Conservation (phyloP, 2,113 vertebrate genomes). For the Centropristis striata region DNA sequence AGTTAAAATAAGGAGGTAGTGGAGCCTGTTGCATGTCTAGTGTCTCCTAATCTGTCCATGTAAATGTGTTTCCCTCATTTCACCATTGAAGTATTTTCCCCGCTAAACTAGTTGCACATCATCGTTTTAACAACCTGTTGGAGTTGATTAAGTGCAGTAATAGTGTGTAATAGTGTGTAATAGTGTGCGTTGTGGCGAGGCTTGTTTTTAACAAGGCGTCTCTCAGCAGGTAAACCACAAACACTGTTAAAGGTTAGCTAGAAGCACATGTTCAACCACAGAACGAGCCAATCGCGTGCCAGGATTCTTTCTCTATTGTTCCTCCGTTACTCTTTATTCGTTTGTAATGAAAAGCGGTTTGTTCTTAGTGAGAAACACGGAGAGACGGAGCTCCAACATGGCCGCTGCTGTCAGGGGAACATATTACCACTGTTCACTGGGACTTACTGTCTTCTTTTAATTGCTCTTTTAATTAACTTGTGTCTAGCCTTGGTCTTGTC, state of each 20-base stretch:
- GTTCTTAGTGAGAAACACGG: conserved; percentile 60
- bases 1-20: too few species aligned
- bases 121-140: conserved; percentile 64
- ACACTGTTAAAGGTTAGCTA: conserved; percentile 58
- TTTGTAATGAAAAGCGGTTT: conserved; percentile 50
- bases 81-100: conserved; percentile 38
- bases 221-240: conserved; percentile 80
- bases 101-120: conserved; percentile 44
- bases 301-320: conserved; percentile 45
- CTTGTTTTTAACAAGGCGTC: conserved; percentile 72
- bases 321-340: conserved; percentile 29
- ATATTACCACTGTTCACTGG: conserved; percentile 50
- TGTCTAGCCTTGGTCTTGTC: conserved; percentile 69
- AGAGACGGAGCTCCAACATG: conserved; percentile 39
- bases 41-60: not conserved
- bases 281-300: conserved; percentile 32
- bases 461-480: conserved; percentile 82
- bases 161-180: conserved; percentile 68
- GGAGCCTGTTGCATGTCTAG: too few species aligned
- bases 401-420: conserved; percentile 39
- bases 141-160: conserved; percentile 78
- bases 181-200: conserved; percentile 70
- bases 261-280: conserved; percentile 77
- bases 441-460: conserved; percentile 77
- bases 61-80: not conserved